These are phyloP conservation scores for Drosophila anceps DNA, from an alignment of 2,888 invertebrate species.

Conservation along the genomic window DNA sequence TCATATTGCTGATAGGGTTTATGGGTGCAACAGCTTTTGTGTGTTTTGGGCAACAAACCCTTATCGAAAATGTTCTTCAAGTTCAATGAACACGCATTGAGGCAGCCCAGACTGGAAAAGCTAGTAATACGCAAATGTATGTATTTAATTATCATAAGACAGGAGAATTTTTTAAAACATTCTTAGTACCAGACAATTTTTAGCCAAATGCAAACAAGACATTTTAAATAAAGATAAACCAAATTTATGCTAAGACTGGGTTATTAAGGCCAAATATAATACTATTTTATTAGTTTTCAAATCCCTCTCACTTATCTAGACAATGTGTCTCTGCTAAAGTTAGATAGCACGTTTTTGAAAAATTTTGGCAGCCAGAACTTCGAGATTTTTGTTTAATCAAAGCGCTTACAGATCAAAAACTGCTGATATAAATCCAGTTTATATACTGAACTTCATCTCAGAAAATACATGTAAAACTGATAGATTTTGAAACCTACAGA, in stretches of 20 bases:
- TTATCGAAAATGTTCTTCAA: background rate
- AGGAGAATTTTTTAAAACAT: background rate
- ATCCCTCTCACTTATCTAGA: constrained; percentile 4
- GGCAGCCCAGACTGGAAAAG: background rate
- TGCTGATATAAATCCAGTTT: background rate
- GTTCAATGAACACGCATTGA: constrained; percentile 7
- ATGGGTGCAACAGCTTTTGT: constrained; percentile 15
- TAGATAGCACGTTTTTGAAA: constrained; percentile 1
- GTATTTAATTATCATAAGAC: background rate
- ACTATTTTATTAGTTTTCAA: background rate
- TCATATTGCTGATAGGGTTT: constrained; percentile 19
- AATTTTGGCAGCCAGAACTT: background rate
- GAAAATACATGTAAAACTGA: too few relatives aligned
- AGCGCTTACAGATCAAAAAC: background rate
- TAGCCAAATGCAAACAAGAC: background rate
- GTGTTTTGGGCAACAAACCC: constrained; percentile 15
- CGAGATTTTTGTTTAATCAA: background rate
- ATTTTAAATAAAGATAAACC: background rate
- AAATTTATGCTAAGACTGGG: constrained; percentile 1
- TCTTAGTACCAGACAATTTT: background rate
- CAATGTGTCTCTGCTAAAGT: background rate
- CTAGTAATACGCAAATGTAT: background rate
- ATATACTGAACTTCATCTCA: too few relatives aligned
- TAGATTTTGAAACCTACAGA: too few relatives aligned
- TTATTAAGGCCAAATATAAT: constrained; percentile 3